Percentiles rank a stretch among this genome's conserved stretches.
Conservation (phyloP, 2,888 invertebrate genomes). For the Ophioninae sp. region DNA sequence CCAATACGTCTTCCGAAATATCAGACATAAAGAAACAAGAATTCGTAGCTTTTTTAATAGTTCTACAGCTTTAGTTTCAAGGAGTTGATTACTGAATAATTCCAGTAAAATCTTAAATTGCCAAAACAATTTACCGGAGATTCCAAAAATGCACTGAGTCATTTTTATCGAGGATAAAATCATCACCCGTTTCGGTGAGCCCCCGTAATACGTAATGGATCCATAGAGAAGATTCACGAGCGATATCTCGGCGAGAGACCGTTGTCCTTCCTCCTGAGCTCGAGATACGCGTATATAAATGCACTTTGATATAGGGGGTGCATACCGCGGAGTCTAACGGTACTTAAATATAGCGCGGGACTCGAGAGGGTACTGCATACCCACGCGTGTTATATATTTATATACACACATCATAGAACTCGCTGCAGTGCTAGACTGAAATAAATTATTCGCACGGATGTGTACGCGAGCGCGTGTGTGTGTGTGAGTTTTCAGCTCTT, state of each 20-base stretch:
- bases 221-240: neutral
- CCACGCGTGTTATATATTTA: neutral
- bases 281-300: neutral
- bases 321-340: constrained; percentile 13
- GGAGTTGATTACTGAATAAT: too few species aligned
- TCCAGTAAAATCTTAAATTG: too few species aligned
- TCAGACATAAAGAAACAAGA: too few species aligned
- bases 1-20: too few species aligned
- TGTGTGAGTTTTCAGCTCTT: neutral
- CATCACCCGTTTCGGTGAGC: neutral
- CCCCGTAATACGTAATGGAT: neutral
- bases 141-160: neutral
- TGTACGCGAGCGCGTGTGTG: neutral
- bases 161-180: neutral
- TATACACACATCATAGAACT: neutral
- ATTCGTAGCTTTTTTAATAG: too few species aligned
- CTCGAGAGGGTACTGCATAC: neutral
- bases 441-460: constrained; percentile 9
- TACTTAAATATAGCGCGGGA: constrained; percentile 17
- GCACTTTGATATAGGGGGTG: neutral
- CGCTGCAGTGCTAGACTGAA: neutral
- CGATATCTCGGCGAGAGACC: neutral
- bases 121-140: neutral
- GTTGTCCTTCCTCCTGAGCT: neutral
- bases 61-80: too few species aligned